phyloP scores from a whole-genome alignment of 1,140 invertebrate genomes.

The Diachasma alloeum region DNA sequence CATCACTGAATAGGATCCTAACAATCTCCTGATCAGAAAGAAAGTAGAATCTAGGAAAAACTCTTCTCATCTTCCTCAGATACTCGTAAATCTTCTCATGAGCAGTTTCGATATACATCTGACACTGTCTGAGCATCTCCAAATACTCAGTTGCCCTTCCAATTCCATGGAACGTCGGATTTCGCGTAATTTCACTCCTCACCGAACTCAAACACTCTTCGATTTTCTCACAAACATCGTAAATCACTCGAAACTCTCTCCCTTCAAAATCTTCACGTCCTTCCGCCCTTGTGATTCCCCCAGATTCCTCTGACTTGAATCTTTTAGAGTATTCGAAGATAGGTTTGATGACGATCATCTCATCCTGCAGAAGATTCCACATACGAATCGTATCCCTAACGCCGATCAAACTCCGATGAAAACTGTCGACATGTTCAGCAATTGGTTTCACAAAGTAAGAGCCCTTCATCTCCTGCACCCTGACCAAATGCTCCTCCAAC shows the following conservation, averaged over 20 bases:
- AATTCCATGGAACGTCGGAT: conserved; percentile 66
- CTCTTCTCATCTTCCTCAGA: conserved; percentile 76
- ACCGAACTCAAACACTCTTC: conserved; percentile 40
- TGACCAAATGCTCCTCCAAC: conserved; percentile 73
- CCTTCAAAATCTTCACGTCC: not conserved
- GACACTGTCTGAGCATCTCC: conserved; percentile 63
- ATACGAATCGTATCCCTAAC: conserved; percentile 70
- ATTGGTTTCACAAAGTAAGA: conserved; percentile 76
- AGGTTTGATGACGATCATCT: conserved; percentile 9
- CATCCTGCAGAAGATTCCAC: conserved; percentile 68
- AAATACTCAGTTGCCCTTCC: conserved; percentile 60
- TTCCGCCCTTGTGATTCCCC: not conserved
- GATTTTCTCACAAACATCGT: conserved; percentile 7
- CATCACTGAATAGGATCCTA: conserved; percentile 74
- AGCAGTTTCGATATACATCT: conserved; percentile 64
- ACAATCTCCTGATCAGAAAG: conserved; percentile 86
- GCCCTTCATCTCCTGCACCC: conserved; percentile 73
- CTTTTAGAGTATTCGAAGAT: conserved; percentile 14
- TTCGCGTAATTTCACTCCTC: conserved; percentile 60
- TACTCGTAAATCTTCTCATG: conserved; percentile 72
- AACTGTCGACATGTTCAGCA: conserved; percentile 66
- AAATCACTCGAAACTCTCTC: not conserved
- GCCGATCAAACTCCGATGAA: conserved; percentile 66
- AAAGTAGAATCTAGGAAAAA: conserved; percentile 88
- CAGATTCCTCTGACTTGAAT: not conserved